Evolutionary conservation across 2,888 invertebrate genomes (phyloP), one percentile per base, ranked within the genome.

Genomic region (Arctia plantaginis): DNA sequence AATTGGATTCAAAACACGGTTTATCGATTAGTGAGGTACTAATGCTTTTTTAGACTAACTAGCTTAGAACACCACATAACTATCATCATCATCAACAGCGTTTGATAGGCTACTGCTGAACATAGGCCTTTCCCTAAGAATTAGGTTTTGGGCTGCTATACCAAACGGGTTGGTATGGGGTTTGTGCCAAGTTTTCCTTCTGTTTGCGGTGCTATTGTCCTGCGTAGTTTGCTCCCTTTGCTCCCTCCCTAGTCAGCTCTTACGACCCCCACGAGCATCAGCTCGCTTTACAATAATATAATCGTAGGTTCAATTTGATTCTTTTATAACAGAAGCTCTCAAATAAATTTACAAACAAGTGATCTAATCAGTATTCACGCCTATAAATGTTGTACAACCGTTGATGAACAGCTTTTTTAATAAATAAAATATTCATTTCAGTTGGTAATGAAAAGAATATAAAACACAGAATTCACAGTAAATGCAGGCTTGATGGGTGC

Each of bases 391-490:
- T 35, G 33, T 51, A 15, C 30, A 20, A 12, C 13, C 62, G 35
- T 64, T 69, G 27, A 69, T 68, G 30, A 41, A 66, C 64, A 55
- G 65, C 65, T 66, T 66, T 33, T 41, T 66, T 64, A 51, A 66
- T 39, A 66, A 66, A 66, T 55, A 72, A 72, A 66, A 55, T 30
- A 69, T 69, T 65, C 51, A 71, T 66, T 44, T 66, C 39, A 70
- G 55, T 74, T 69, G 62, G 64, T 75, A 74, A 71, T 72, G 41
- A 67, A 59, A 78, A 39, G 41, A n/a, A 67, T 73, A 77, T 71
- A 71, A 70, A 72, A 68, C n/a, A 51, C 47, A 69, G 41, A 66
- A 75, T 65, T 8, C 41, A 66, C 62, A 76, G 74, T 72, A 81
- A 81, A 70, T 65, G 51, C n/a, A 81, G 27, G 62, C 77, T 66